Percentiles rank a stretch among this genome's conserved stretches.
Evolutionary conservation across 2,888 invertebrate species (phyloP).

Genomic region (Autographa pulchrina): DNA sequence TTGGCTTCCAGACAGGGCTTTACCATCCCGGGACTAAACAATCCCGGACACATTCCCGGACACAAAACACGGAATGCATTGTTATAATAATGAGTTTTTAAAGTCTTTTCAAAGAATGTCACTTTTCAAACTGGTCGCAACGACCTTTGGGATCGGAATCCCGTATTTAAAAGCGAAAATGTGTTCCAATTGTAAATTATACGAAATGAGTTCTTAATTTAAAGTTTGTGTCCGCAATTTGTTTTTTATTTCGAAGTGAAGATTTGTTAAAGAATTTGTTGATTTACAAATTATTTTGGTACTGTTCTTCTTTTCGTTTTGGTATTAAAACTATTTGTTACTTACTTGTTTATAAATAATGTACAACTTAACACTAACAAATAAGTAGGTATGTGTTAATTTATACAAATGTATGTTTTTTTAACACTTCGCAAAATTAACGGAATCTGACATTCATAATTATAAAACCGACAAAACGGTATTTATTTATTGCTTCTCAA

Average conservation of each 20-base stretch:
- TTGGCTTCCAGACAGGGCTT: conserved; percentile 30
- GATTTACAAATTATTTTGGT: neutral
- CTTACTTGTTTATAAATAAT: too few relatives aligned
- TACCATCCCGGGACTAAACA: conserved; percentile 55
- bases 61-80: conserved; percentile 72
- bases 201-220: conserved; percentile 40
- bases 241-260: neutral
- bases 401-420: neutral
- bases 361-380: too few relatives aligned
- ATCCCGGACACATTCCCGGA: conserved; percentile 64
- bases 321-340: neutral
- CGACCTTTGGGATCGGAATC: conserved; percentile 56
- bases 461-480: neutral
- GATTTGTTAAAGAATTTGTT: neutral
- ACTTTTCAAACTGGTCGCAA: conserved; percentile 54
- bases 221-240: conserved; percentile 34
- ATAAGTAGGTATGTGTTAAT: too few relatives aligned
- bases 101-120: conserved; percentile 53
- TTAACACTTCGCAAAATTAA: neutral
- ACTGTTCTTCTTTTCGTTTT: neutral
- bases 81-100: conserved; percentile 68
- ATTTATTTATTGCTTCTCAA: neutral
- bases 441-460: neutral
- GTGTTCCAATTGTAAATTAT: conserved; percentile 41
- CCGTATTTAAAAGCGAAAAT: conserved; percentile 44